Conservation (phyloP, 2,888 invertebrate species). For the Dryobota labecula region DNA sequence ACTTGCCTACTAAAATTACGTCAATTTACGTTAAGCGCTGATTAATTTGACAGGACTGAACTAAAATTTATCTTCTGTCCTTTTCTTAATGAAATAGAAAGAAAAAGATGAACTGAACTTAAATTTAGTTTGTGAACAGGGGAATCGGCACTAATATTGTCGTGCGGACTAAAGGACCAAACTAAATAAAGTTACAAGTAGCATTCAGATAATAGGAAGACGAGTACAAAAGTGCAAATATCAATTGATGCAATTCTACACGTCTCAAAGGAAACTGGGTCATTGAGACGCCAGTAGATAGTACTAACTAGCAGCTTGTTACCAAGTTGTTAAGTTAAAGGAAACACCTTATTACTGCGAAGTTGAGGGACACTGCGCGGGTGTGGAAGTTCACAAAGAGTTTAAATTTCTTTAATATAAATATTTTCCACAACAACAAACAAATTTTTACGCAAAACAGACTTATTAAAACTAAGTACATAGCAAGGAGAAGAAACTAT, state of each 20-base stretch:
- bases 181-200: neutral
- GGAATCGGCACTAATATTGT: too few species aligned
- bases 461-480: slow-evolving; percentile 21
- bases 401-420: slow-evolving; percentile 20
- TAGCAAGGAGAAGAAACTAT: slow-evolving; percentile 18
- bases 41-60: too few species aligned
- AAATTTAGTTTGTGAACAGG: too few species aligned
- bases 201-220: neutral
- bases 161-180: neutral
- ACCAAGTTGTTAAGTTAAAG: slow-evolving; percentile 13
- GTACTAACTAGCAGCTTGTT: slow-evolving; percentile 7
- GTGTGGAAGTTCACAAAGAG: slow-evolving; percentile 14
- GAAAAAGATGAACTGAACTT: too few species aligned
- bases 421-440: slow-evolving; percentile 24
- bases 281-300: neutral
- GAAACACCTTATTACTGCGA: neutral
- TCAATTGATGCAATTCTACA: slow-evolving; percentile 15
- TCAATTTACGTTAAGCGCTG: too few species aligned
- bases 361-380: neutral
- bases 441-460: slow-evolving; percentile 13
- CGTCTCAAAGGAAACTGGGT: slow-evolving; percentile 23
- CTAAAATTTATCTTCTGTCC: too few species aligned
- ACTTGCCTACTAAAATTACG: too few species aligned
- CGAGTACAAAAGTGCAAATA: slow-evolving; percentile 7
- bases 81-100: too few species aligned